phyloP scores from a whole-genome alignment of 2,113 vertebrate species.

The Gallinago jamesoni region DNA sequence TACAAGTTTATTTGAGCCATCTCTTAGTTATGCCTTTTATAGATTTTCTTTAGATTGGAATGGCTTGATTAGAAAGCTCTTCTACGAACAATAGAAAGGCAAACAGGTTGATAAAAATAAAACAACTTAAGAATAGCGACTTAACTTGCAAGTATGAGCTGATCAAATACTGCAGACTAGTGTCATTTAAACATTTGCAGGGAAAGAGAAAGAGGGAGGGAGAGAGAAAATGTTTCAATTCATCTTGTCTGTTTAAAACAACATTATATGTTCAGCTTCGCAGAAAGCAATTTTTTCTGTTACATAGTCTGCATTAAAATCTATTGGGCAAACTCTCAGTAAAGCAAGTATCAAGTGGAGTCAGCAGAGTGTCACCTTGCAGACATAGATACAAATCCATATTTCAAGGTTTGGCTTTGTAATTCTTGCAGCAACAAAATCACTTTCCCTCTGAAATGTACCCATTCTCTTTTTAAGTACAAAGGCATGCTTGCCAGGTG shows the following conservation, averaged over 20 bases:
- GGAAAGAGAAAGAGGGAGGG: neutral
- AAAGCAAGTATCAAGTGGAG: conserved; percentile 9
- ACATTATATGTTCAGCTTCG: neutral
- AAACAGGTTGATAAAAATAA: neutral
- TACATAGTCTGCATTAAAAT: neutral
- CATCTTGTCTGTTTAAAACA: neutral
- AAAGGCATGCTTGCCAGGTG: neutral
- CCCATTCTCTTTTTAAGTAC: neutral
- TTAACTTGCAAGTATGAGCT: neutral
- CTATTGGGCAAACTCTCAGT: neutral
- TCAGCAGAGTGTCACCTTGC: conserved; percentile 9
- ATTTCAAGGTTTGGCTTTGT: conserved; percentile 18
- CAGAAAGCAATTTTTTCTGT: neutral
- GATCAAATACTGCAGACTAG: neutral
- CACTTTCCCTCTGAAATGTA: neutral
- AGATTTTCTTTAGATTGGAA: neutral
- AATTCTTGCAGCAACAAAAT: conserved; percentile 15
- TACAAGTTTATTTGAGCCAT: neutral
- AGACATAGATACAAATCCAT: neutral
- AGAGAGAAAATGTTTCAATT: neutral
- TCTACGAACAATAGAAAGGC: neutral
- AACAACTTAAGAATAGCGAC: neutral
- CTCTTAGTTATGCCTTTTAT: neutral
- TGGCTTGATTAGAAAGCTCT: neutral
- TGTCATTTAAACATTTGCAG: neutral